These are phyloP conservation scores for Heliornis fulica DNA, from an alignment of 2,113 vertebrate species.

Conservation along the genomic window DNA sequence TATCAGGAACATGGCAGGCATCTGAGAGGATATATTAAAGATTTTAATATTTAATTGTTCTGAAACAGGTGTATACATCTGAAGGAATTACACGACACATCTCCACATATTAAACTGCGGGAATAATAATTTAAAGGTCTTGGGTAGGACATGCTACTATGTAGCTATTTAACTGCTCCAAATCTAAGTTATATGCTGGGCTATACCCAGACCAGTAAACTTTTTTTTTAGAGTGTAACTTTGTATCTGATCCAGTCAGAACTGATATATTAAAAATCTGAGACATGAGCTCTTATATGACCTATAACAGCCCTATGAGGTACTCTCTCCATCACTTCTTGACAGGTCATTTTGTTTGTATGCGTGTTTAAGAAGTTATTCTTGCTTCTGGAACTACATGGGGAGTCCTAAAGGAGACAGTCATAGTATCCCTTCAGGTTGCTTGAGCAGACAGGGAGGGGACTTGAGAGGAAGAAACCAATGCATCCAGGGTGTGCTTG, in stretches of 20 bases:
- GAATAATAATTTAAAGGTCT: background rate
- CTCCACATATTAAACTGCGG: background rate
- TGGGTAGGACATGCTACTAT: background rate
- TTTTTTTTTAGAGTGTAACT: background rate
- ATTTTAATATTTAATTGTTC: too few relatives aligned
- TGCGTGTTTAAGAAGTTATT: background rate
- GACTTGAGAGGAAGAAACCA: background rate
- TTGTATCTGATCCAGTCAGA: background rate
- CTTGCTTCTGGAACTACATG: background rate
- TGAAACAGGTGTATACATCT: background rate
- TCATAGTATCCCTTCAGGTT: background rate
- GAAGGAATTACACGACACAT: background rate
- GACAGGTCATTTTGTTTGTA: background rate
- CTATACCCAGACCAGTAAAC: background rate
- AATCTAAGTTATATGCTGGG: background rate
- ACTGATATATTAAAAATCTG: background rate
- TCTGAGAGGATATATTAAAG: background rate
- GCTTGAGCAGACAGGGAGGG: background rate
- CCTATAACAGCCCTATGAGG: background rate
- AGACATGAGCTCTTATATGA: background rate
- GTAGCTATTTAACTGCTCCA: background rate
- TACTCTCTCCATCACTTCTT: background rate
- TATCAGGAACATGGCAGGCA: rapidly evolving
- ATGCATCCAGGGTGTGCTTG: background rate
- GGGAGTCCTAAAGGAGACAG: background rate